phyloP scores from a whole-genome alignment of 1,140 invertebrate genomes.

The Bombus breviceps region DNA sequence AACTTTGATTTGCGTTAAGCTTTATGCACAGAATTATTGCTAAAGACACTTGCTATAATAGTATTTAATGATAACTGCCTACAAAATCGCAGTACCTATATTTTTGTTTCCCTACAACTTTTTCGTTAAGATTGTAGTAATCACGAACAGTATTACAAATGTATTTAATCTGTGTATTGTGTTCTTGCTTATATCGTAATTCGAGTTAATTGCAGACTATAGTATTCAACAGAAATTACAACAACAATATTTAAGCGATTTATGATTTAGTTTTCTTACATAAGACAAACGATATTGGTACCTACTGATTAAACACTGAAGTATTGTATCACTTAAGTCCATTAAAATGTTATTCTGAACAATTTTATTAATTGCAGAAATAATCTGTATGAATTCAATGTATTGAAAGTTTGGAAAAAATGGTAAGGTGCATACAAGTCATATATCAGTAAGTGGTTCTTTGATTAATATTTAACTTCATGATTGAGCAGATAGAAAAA shows the following conservation, averaged over 20 bases:
- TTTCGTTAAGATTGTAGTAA: too few relatives aligned
- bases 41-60: not conserved
- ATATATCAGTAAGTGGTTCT: not conserved
- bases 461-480: constrained; percentile 1
- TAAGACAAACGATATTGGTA: not conserved
- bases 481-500: not conserved
- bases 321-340: not conserved
- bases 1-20: not conserved
- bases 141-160: not conserved
- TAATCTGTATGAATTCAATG: not conserved
- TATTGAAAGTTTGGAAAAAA: not conserved
- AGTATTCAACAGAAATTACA: not conserved
- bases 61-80: not conserved
- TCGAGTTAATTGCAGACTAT: not conserved
- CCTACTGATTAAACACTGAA: not conserved
- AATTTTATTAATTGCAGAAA: too few relatives aligned
- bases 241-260: not conserved
- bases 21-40: not conserved
- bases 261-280: not conserved
- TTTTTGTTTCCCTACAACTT: not conserved
- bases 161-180: not conserved
- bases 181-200: not conserved
- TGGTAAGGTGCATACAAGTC: not conserved
- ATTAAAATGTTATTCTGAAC: not conserved
- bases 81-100: not conserved